Evolutionary conservation across 2,113 vertebrate species (phyloP).

Genomic region (Aix galericulata): DNA sequence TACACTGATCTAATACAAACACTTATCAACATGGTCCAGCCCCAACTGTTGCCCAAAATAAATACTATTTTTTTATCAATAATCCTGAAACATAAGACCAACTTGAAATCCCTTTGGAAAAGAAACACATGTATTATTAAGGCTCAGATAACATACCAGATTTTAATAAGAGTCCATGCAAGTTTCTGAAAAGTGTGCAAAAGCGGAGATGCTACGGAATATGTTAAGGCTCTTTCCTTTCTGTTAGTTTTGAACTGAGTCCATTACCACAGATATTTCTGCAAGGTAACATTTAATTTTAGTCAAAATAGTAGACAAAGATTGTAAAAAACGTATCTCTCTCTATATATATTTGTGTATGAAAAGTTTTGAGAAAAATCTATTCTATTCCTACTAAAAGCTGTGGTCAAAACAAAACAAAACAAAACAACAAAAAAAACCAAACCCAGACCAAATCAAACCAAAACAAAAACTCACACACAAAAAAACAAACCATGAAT

Average conservation of each 20-base stretch:
- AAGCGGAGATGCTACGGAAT: not conserved
- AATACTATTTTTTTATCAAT: not conserved
- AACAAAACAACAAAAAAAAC: too few species aligned
- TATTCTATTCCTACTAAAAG: not conserved
- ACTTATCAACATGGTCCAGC: not conserved
- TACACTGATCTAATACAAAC: not conserved
- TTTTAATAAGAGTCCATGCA: not conserved
- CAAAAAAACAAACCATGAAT: not conserved
- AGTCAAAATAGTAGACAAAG: not conserved
- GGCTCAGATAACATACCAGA: not conserved
- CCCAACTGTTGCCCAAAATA: not conserved
- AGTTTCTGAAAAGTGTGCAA: not conserved
- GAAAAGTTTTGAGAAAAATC: not conserved
- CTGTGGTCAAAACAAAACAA: not conserved
- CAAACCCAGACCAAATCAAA: too few species aligned
- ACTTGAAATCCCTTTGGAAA: not conserved
- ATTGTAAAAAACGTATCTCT: not conserved
- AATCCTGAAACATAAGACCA: not conserved
- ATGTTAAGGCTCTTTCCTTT: not conserved
- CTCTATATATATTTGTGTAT: not conserved
- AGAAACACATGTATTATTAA: not conserved
- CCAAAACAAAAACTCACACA: too few species aligned
- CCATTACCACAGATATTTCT: not conserved
- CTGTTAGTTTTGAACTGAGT: not conserved
- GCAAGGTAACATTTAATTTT: not conserved